Base-by-base conservation (phyloP, 2,888 invertebrate genomes). In the Parnassius apollo region DNA sequence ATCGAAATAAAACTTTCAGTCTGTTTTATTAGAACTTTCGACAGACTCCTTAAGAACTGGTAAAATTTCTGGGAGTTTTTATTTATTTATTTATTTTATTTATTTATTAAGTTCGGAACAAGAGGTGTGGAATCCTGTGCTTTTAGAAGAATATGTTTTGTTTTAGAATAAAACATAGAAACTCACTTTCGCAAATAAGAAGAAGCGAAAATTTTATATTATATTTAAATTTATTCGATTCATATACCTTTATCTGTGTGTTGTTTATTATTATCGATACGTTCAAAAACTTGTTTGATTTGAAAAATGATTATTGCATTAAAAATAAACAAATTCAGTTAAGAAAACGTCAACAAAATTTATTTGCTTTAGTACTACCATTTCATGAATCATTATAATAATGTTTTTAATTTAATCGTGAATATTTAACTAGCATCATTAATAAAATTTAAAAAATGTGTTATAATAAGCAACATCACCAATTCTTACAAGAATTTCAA, bases 1-100 rank as follows among this genome's bases (percentile, higher is more conserved):
- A 81, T 79, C 80, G 79, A 77, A 77, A 76, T 77, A 70, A 82
- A 89, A 88, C 83, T 87, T 87, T 78, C 84, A 85, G 87, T 88
- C 82, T 81, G 83, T 84, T 85, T 83, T 78, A 79, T 83, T 83
- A 82, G 77, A 70, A 75, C 76, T 80, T 76, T 81, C 85, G 86
- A 85, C 85, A 83, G 85, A 81, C 86, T 83, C 86, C 80, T 66
- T 70, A 84, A 86, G 81, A 85, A 81, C 73, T 78, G 83, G 83
- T 83, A 85, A 86, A 82, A 59, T 59, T 42, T 55, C 50, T 49
- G 42, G 13, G 59, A 63, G 18, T 18, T 18, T 18, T 18, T 18
- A 18, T 18, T 18, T 18, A 18, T 18, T 18, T 18, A 18, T 18
- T 18, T 18, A 18, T 18, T 18, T 18, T 18, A 18, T 18, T 18